A percentile compares a stretch with the other conserved stretches of the same genome.
These are phyloP conservation scores for Lucilia cuprina DNA, from an alignment of 1,140 invertebrate genomes.

Conservation along the genomic window DNA sequence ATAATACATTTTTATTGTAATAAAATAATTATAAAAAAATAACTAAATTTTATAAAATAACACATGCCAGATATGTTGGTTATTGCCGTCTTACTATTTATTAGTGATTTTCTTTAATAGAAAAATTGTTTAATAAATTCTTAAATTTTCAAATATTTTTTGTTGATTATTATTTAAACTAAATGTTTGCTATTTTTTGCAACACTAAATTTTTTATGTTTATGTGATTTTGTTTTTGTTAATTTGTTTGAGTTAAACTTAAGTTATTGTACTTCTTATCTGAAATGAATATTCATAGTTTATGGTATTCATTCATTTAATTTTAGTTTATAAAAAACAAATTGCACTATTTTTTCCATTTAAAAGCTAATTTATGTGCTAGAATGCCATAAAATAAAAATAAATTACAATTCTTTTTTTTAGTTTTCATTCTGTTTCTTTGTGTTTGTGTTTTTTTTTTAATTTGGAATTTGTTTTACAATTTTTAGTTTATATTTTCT, in stretches of 20 bases:
- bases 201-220: neutral
- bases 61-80: neutral
- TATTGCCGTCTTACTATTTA: neutral
- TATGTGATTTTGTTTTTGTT: neutral
- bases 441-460: neutral
- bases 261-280: conserved; percentile 10
- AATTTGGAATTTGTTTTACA: neutral
- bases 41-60: neutral
- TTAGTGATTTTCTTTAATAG: neutral
- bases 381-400: neutral
- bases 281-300: conserved; percentile 16
- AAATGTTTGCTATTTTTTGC: neutral
- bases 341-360: conserved; percentile 32
- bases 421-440: neutral
- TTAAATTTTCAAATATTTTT: neutral
- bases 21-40: neutral
- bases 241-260: neutral
- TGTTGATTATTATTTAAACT: too few relatives aligned
- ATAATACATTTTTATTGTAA: neutral
- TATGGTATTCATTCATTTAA: neutral
- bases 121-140: neutral
- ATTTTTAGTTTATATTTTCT: neutral
- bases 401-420: conserved; percentile 15
- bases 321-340: conserved; percentile 15
- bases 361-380: conserved; percentile 31